Conservation (phyloP, 2,888 invertebrate genomes). For the Sinelater perroti region DNA sequence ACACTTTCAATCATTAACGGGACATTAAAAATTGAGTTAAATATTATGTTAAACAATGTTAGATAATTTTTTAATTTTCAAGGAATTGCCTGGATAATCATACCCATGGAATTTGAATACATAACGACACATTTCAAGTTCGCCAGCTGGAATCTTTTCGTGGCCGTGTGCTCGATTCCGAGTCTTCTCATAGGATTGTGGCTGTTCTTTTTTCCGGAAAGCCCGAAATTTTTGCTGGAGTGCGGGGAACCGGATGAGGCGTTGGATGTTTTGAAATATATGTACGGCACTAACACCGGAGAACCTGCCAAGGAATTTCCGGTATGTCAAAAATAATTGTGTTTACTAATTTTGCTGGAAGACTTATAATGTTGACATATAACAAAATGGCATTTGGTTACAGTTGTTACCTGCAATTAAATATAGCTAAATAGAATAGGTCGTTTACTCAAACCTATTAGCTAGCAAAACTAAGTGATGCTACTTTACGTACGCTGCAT, state of each 20-base stretch:
- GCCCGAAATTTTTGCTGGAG: conserved; percentile 83
- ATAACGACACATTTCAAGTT: conserved; percentile 70
- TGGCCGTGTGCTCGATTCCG: conserved; percentile 77
- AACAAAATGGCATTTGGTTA: too few species aligned
- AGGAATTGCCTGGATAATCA: conserved; percentile 83
- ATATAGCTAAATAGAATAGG: too few species aligned
- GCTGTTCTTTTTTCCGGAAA: conserved; percentile 81
- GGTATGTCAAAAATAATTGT: conserved; percentile 61
- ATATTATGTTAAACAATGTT: background rate
- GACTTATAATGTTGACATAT: too few species aligned
- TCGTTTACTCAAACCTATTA: too few species aligned
- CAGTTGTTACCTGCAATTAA: too few species aligned
- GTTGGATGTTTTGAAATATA: conserved; percentile 71
- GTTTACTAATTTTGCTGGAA: too few species aligned
- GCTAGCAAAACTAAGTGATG: too few species aligned
- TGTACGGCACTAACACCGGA: conserved; percentile 78
- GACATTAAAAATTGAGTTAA: background rate
- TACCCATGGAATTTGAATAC: conserved; percentile 73
- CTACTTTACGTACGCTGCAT: too few species aligned
- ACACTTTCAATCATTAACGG: background rate
- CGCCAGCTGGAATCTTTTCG: conserved; percentile 84
- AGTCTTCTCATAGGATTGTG: conserved; percentile 74
- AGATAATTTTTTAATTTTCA: conserved; percentile 41
- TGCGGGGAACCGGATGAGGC: conserved; percentile 82
- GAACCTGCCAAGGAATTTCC: conserved; percentile 75